Percentiles rank a stretch among this genome's conserved stretches.
Evolutionary conservation across 2,888 invertebrate species (phyloP).

Genomic region (Himalopsyche kuldschensis): DNA sequence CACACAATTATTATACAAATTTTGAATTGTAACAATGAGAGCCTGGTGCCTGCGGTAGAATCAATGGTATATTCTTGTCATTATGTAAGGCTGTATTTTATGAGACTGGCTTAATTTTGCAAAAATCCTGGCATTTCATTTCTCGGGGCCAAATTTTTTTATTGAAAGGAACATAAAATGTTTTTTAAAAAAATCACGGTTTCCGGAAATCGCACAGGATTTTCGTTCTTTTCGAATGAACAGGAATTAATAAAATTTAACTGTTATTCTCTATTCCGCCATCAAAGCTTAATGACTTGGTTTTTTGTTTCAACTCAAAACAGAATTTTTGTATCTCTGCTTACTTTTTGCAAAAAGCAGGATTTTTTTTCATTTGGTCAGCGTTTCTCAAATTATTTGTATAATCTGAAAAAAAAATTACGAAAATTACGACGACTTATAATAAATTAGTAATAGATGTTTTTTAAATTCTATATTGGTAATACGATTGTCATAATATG

Average conservation of each 20-base stretch:
- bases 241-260: not conserved
- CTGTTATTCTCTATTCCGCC: not conserved
- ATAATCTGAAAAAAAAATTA: too few species aligned
- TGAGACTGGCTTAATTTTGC: not conserved
- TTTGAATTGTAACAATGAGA: too few species aligned
- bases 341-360: not conserved
- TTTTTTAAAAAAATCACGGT: not conserved
- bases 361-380: too few species aligned
- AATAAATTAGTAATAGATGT: too few species aligned
- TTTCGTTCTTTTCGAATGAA: not conserved
- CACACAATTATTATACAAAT: too few species aligned
- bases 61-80: not conserved
- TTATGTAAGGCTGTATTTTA: not conserved
- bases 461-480: too few species aligned
- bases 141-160: not conserved
- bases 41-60: too few species aligned
- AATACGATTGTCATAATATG: too few species aligned
- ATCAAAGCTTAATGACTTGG: not conserved
- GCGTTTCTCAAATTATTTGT: too few species aligned
- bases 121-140: not conserved
- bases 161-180: not conserved
- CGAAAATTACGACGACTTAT: too few species aligned
- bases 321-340: not conserved
- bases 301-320: not conserved
- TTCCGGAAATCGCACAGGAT: not conserved